These are phyloP conservation scores for Drosophila meridionalis DNA, from an alignment of 2,888 invertebrate species.

Conservation along the genomic window DNA sequence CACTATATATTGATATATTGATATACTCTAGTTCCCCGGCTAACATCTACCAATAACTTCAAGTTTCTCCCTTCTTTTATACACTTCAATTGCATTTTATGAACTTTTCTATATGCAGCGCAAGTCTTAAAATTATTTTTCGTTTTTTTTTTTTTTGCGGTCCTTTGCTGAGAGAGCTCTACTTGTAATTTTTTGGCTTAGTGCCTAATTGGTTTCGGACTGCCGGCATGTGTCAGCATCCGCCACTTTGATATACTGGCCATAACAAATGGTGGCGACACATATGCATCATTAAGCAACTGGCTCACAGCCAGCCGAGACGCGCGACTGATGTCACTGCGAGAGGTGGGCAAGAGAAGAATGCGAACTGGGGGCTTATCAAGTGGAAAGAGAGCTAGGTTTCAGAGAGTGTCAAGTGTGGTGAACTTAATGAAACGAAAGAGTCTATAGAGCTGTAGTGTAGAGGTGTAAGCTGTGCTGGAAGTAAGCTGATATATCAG, in stretches of 20 bases:
- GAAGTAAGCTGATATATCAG: background rate
- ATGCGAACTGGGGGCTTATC: background rate
- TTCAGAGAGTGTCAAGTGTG: background rate
- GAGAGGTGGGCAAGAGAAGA: background rate
- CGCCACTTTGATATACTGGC: constrained; percentile 49
- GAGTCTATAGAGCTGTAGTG: background rate
- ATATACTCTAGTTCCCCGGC: background rate
- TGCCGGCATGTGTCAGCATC: constrained; percentile 33
- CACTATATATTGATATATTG: background rate
- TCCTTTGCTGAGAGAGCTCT: background rate
- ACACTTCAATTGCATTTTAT: constrained; percentile 1
- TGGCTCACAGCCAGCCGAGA: constrained; percentile 62
- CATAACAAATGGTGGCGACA: constrained; percentile 64
- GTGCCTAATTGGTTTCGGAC: constrained; percentile 71
- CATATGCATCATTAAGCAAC: constrained; percentile 72
- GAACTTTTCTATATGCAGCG: background rate
- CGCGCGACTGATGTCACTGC: constrained; percentile 11
- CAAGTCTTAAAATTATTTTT: background rate
- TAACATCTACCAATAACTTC: too few species aligned
- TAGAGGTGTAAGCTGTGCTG: too few species aligned
- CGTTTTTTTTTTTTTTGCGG: background rate
- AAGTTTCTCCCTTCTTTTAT: background rate
- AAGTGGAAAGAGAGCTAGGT: background rate
- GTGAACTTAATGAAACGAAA: too few species aligned
- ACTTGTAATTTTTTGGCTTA: constrained; percentile 60